These are phyloP conservation scores for Pemphigus obesinymphae DNA, from an alignment of 1,140 invertebrate genomes.

Conservation along the genomic window DNA sequence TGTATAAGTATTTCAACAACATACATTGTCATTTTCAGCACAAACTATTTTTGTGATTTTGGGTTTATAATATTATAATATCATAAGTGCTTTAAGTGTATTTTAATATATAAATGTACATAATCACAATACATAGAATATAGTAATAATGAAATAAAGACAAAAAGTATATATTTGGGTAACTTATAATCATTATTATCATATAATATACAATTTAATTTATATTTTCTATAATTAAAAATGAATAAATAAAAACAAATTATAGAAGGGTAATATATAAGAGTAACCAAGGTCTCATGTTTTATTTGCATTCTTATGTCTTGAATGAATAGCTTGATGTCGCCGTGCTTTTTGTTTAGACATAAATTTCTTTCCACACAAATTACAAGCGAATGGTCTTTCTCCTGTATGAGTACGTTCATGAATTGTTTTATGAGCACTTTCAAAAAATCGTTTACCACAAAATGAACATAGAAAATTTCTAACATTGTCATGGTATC, in stretches of 20 bases:
- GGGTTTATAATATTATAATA: too few relatives aligned
- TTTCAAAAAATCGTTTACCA: constrained; percentile 37
- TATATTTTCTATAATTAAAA: neutral
- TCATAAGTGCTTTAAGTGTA: too few relatives aligned
- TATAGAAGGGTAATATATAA: too few relatives aligned
- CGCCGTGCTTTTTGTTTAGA: constrained; percentile 35
- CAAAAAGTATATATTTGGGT: neutral
- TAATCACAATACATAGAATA: neutral
- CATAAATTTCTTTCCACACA: constrained; percentile 38
- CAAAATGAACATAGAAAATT: constrained; percentile 35
- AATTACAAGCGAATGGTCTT: constrained; percentile 36
- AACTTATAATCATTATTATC: neutral
- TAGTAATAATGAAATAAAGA: neutral
- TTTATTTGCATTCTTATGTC: neutral
- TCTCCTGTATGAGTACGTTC: constrained; percentile 30
- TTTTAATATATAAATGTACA: too few relatives aligned
- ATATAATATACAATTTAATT: neutral
- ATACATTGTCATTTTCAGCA: too few relatives aligned
- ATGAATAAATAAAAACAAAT: too few relatives aligned
- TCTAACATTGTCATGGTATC: constrained; percentile 31
- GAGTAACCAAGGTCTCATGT: too few relatives aligned
- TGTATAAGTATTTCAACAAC: too few relatives aligned
- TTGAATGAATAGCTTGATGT: constrained; percentile 31
- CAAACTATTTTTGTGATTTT: too few relatives aligned
- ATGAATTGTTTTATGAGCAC: constrained; percentile 34